Percentiles rank a stretch among this genome's conserved stretches.
These are phyloP conservation scores for Carduelis carduelis DNA, from an alignment of 2,797 vertebrate species.

Conservation along the genomic window DNA sequence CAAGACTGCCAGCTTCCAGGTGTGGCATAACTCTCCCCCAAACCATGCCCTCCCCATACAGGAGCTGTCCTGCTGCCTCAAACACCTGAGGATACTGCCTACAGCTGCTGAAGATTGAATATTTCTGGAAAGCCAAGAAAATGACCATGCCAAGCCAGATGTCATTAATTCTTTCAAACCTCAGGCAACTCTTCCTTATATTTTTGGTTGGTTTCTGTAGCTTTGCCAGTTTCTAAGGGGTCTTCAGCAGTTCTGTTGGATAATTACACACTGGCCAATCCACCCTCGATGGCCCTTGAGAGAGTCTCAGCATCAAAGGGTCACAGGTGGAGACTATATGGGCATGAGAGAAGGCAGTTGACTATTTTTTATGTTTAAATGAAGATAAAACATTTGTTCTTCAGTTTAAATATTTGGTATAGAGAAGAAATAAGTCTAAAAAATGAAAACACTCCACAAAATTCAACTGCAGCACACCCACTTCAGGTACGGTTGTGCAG, in stretches of 20 bases:
- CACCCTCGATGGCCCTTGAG: not conserved
- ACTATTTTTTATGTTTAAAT: not conserved
- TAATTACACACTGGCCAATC: not conserved
- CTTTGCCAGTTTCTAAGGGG: not conserved
- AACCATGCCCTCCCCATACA: accelerated
- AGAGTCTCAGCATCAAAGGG: not conserved
- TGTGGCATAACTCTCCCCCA: not conserved
- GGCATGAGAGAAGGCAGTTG: not conserved
- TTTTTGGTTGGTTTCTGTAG: not conserved
- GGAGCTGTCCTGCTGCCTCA: not conserved
- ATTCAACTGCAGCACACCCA: not conserved
- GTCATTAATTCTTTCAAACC: not conserved
- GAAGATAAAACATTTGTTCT: not conserved
- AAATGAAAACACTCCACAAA: not conserved
- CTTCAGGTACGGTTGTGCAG: not conserved
- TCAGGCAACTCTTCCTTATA: not conserved
- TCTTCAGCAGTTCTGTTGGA: not conserved
- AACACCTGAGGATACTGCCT: not conserved
- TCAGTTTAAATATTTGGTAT: not conserved
- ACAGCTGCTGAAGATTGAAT: accelerated
- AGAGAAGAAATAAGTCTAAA: not conserved
- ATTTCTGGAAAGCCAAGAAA: not conserved
- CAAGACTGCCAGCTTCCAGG: not conserved
- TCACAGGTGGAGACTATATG: not conserved
- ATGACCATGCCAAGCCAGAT: accelerated